These are phyloP conservation scores for Pangasianodon hypophthalmus DNA, from an alignment of 2,113 vertebrate species.

Conservation along the genomic window DNA sequence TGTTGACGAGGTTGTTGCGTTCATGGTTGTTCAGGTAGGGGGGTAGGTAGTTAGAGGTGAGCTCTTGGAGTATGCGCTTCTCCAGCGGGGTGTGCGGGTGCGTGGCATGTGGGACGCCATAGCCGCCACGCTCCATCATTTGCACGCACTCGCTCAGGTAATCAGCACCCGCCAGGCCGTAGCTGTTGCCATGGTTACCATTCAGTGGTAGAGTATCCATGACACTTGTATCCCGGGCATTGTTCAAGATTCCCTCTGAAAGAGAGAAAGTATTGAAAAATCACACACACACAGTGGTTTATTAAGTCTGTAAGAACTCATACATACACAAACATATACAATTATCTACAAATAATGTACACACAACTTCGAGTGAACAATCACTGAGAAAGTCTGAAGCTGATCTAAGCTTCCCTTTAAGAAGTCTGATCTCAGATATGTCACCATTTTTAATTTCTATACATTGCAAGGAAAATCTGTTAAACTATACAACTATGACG, in stretches of 20 bases:
- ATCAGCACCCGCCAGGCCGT: slow-evolving; percentile 92
- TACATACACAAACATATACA: neutral
- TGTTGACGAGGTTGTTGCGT: slow-evolving; percentile 94
- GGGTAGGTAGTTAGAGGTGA: slow-evolving; percentile 96
- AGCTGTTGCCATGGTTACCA: slow-evolving; percentile 99
- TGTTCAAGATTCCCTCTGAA: slow-evolving; percentile 99
- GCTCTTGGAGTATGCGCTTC: slow-evolving; percentile 98
- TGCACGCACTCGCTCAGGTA: slow-evolving; percentile 99
- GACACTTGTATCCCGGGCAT: slow-evolving; percentile 99
- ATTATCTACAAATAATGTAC: neutral
- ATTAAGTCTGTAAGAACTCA: neutral
- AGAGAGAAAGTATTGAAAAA: slow-evolving; percentile 57
- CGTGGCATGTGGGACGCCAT: slow-evolving; percentile 83
- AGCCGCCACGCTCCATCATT: slow-evolving; percentile 94
- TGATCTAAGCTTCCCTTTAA: neutral
- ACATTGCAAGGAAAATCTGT: neutral
- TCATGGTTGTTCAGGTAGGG: slow-evolving; percentile 97
- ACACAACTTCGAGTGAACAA: neutral
- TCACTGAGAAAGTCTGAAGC: neutral
- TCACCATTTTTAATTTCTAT: neutral
- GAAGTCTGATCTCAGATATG: neutral
- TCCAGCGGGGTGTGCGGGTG: slow-evolving; percentile 95
- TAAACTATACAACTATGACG: neutral
- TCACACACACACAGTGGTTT: neutral
- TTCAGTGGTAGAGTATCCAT: slow-evolving; percentile 99